Percentiles rank a stretch among this genome's conserved stretches.
phyloP scores from a whole-genome alignment of 2,888 invertebrate genomes.

The Orchesella flavescens region DNA sequence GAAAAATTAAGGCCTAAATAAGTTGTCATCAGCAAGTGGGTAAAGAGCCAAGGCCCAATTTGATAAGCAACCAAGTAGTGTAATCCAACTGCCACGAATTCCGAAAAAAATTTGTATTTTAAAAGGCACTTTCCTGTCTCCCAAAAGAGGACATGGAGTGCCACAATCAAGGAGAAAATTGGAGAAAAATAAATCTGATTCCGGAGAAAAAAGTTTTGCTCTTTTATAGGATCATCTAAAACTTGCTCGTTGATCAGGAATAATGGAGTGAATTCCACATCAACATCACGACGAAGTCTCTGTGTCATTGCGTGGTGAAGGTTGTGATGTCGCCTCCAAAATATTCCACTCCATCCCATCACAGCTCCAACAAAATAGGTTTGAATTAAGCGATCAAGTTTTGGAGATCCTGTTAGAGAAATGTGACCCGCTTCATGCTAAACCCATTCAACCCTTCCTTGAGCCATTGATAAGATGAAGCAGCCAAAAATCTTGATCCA shows the following conservation, averaged over 20 bases:
- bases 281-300: background rate
- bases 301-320: background rate
- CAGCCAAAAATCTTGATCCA: slow-evolving; percentile 35
- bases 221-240: background rate
- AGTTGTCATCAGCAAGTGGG: slow-evolving; percentile 58
- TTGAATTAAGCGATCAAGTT: background rate
- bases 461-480: slow-evolving; percentile 38
- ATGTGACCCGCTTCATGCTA: slow-evolving; percentile 29
- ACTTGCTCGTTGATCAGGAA: background rate
- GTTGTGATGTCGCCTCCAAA: background rate
- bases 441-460: slow-evolving; percentile 39
- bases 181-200: background rate
- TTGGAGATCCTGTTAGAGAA: slow-evolving; percentile 27
- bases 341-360: background rate
- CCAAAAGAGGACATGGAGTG: background rate
- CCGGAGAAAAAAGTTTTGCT: background rate
- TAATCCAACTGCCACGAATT: background rate
- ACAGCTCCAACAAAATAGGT: background rate
- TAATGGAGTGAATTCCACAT: background rate
- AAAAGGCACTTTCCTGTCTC: background rate
- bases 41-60: slow-evolving; percentile 47
- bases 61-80: slow-evolving; percentile 58
- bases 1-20: slow-evolving; percentile 54
- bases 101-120: background rate
- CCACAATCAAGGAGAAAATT: background rate